phyloP scores from a whole-genome alignment of 2,888 invertebrate species.

The Drosophila aldrichi region DNA sequence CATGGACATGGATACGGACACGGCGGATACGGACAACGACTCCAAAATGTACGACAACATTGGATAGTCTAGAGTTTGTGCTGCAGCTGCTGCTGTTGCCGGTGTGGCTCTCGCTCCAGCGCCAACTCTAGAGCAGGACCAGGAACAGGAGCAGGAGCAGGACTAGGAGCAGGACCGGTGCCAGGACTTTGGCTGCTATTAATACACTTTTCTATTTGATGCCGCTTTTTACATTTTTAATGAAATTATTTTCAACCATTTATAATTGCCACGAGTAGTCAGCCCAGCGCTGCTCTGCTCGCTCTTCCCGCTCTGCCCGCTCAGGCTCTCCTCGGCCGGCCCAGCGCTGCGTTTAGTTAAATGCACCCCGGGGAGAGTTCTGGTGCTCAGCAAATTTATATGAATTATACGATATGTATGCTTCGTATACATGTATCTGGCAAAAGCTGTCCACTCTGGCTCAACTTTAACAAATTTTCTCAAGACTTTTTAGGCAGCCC shows the following conservation, averaged over 20 bases:
- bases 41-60: constrained; percentile 39
- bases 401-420: constrained; percentile 62
- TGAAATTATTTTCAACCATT: constrained; percentile 81
- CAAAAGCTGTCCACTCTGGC: background rate
- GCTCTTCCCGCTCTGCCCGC: background rate
- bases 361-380: constrained; percentile 75
- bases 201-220: constrained; percentile 65
- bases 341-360: constrained; percentile 65
- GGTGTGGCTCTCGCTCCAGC: background rate
- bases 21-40: constrained; percentile 26
- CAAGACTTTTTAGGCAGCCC: background rate
- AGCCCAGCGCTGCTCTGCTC: background rate
- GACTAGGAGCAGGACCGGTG: constrained; percentile 21
- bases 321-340: constrained; percentile 18
- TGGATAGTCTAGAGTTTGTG: constrained; percentile 9
- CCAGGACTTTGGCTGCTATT: constrained; percentile 50
- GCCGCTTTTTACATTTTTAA: constrained; percentile 79
- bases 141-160: constrained; percentile 27
- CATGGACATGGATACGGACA: constrained; percentile 8
- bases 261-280: constrained; percentile 77
- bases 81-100: constrained; percentile 3
- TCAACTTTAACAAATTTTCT: background rate
- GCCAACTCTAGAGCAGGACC: constrained; percentile 17
- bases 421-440: constrained; percentile 27
- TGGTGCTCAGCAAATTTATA: constrained; percentile 67